Evolutionary conservation across 2,113 vertebrate genomes (phyloP).

Genomic region (Aplodontia rufa): DNA sequence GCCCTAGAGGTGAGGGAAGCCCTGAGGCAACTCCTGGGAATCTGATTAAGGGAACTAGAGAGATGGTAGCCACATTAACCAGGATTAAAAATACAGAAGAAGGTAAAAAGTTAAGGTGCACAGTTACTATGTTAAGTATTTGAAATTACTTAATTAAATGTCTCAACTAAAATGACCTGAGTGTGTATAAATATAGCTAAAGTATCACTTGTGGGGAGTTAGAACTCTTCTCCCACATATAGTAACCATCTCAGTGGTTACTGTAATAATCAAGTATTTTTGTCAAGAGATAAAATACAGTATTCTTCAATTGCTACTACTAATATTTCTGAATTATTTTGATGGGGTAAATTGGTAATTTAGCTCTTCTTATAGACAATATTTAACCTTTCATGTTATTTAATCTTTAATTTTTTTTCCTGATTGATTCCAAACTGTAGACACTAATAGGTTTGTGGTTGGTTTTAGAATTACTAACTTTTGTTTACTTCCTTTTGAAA

Average conservation of each 20-base stretch:
- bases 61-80: too few relatives aligned
- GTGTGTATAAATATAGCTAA: constrained; percentile 35
- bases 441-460: neutral
- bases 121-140: constrained; percentile 18
- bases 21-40: too few relatives aligned
- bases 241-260: constrained; percentile 69
- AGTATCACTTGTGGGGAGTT: constrained; percentile 29
- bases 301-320: constrained; percentile 76
- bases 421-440: neutral
- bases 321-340: constrained; percentile 77
- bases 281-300: constrained; percentile 31
- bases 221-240: constrained; percentile 19
- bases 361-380: neutral
- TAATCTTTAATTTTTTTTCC: constrained; percentile 51
- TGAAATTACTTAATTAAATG: constrained; percentile 49
- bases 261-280: constrained; percentile 79
- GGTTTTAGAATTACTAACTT: neutral
- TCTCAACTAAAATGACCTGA: constrained; percentile 24
- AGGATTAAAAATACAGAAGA: neutral
- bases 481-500: neutral
- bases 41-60: too few relatives aligned
- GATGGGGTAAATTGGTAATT: neutral
- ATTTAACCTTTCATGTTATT: constrained; percentile 43
- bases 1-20: too few relatives aligned
- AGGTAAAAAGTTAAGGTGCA: neutral